Evolutionary conservation across 2,113 vertebrate genomes (phyloP).

Genomic region (Cariama cristata): DNA sequence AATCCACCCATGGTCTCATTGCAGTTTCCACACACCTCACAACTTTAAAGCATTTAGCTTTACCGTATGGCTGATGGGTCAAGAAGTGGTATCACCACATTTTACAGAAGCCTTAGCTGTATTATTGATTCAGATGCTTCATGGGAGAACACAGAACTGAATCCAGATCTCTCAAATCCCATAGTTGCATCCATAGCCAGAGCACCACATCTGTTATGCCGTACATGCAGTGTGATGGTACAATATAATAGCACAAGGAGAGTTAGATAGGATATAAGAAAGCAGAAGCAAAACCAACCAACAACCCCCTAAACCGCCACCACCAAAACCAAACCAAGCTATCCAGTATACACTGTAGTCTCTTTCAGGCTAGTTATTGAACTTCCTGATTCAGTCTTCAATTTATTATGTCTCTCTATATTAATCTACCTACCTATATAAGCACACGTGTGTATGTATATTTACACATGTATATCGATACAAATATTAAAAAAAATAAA

Average conservation of each 20-base stretch:
- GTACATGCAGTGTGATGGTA: too few relatives aligned
- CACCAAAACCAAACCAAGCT: not conserved
- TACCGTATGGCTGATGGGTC: not conserved
- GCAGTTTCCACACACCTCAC: not conserved
- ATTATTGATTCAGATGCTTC: not conserved
- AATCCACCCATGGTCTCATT: not conserved
- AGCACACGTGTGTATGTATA: not conserved
- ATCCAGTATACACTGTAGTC: not conserved
- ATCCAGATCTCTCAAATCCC: not conserved
- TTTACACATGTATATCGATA: not conserved
- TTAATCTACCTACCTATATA: not conserved
- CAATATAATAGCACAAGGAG: not conserved
- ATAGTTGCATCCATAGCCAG: not conserved
- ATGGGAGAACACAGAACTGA: not conserved
- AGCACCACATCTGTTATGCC: not conserved
- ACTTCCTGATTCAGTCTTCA: not conserved
- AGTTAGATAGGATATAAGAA: not conserved
- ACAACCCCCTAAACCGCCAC: not conserved
- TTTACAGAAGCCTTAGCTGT: not conserved
- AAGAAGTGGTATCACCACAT: not conserved
- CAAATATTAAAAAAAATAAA: not conserved
- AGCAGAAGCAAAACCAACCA: not conserved
- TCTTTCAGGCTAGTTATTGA: not conserved
- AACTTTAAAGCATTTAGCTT: not conserved
- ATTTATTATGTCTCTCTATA: not conserved